Evolutionary conservation across 1,140 invertebrate species (phyloP).

Genomic region (Neocloeon triangulifer): DNA sequence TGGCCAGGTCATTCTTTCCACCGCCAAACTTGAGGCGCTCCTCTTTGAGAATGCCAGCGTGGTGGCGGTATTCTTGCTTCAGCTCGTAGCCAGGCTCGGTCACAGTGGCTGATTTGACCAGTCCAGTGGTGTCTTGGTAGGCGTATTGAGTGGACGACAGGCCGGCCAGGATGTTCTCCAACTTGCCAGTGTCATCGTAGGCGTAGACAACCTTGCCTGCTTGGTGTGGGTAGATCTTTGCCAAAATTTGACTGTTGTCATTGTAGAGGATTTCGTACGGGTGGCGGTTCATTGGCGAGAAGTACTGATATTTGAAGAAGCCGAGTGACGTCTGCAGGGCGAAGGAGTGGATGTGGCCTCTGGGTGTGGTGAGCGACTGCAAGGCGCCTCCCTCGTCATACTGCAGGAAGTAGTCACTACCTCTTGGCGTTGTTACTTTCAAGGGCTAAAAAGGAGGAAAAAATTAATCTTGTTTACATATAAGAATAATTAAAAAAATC

Average conservation of each 20-base stretch:
- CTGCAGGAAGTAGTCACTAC: conserved; percentile 76
- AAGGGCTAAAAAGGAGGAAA: conserved; percentile 32
- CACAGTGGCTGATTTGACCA: conserved; percentile 66
- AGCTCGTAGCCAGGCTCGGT: conserved; percentile 68
- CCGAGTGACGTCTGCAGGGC: conserved; percentile 76
- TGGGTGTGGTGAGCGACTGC: conserved; percentile 71
- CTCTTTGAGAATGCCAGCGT: conserved; percentile 70
- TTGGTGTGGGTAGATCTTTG: conserved; percentile 75
- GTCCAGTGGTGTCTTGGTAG: conserved; percentile 62
- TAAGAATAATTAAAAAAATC: too few species aligned
- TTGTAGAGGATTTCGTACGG: conserved; percentile 80
- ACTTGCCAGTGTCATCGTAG: conserved; percentile 58
- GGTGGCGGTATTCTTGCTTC: conserved; percentile 72
- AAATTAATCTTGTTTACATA: too few species aligned
- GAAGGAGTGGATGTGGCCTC: conserved; percentile 81
- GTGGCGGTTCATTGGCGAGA: conserved; percentile 69
- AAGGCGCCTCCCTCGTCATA: conserved; percentile 82
- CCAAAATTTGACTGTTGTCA: conserved; percentile 66
- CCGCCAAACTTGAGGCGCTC: conserved; percentile 63
- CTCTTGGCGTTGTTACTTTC: conserved; percentile 76
- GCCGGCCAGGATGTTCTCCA: conserved; percentile 66
- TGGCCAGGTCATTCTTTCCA: conserved; percentile 61
- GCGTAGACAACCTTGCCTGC: conserved; percentile 72
- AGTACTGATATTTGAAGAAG: conserved; percentile 81
- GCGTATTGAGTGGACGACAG: conserved; percentile 69